Evolutionary conservation across 64 coral and sea anemone genomes (phyloP).

Genomic region (Porites australiensis): DNA sequence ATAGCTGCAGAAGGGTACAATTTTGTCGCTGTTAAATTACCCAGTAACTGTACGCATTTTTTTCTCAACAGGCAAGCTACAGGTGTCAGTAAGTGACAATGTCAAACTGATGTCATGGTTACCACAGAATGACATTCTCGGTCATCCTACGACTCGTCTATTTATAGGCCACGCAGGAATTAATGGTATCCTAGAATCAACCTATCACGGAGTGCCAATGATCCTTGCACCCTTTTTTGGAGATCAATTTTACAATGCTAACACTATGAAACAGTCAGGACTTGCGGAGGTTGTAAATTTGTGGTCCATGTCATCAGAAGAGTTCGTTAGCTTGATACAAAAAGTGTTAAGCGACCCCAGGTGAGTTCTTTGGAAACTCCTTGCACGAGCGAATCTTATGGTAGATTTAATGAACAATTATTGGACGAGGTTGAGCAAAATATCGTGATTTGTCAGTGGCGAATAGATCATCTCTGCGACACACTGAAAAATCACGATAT

Average conservation of each 20-base stretch:
- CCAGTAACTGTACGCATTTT: too few relatives aligned
- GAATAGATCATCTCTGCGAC: too few relatives aligned
- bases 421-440: too few relatives aligned
- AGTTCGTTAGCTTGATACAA: constrained; percentile 32
- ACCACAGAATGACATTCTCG: constrained; percentile 73
- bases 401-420: too few relatives aligned
- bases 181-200: constrained; percentile 44
- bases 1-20: too few relatives aligned
- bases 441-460: too few relatives aligned
- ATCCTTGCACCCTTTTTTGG: constrained; percentile 65
- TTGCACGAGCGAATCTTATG: too few relatives aligned
- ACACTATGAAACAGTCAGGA: background rate
- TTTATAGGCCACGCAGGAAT: constrained; percentile 65
- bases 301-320: background rate
- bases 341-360: constrained; percentile 6
- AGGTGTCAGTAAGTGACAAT: constrained; percentile 15
- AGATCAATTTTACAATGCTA: constrained; percentile 38
- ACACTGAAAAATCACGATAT: too few relatives aligned
- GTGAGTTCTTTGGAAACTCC: background rate
- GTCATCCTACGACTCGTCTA: constrained; percentile 40
- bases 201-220: constrained; percentile 65
- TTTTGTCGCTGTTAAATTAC: too few relatives aligned
- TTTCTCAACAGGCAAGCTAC: background rate
- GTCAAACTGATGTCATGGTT: constrained; percentile 47
- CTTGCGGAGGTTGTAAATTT: constrained; percentile 36